Evolutionary conservation across 2,113 vertebrate genomes (phyloP), one percentile per base, ranked within the genome.

Genomic region (Agapornis roseicollis): DNA sequence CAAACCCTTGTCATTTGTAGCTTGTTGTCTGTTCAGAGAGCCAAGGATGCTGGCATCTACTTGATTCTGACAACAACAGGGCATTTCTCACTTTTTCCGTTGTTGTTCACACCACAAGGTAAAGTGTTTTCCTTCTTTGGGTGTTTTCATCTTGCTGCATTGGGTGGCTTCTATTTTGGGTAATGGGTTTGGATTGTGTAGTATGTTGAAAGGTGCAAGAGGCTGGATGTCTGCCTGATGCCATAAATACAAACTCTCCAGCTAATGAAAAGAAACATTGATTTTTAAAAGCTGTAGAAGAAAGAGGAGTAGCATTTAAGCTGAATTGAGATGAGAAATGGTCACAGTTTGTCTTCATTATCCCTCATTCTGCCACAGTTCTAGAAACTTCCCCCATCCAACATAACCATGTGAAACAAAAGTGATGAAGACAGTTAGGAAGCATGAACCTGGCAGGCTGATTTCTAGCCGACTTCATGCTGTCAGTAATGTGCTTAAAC

Each of bases 91-190:
- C 98, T 99, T 74, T 99, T 99, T 87, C 99, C 99, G 3, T 96
- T 99, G 85, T 85, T 99, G 96, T 99, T 99, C 97, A 99, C 99
- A 10, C 83, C 97, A 3, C 97, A 99, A 98, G 99, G 99, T 99
- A 98, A 97, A 64, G 42, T 46, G n/a, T 60, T n/a, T 66, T 71
- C 55, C 37, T 83, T 65, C 49, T 72, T 64, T 25, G 56, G 60
- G 7, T 74, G 31, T 44, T 65, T 61, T 63, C 42, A 14, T 33
- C 9, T 41, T 42, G 9, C 2, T 33, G 24, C 41, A 88, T 80
- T 87, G 50, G 13, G 31, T 15, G 13, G 15, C 17, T 65, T 15
- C 56, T 58, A 15, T 84, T 65, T 68, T 4, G 25, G 52, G 15
- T 72, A 42, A 24, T 44, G 27, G 10, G 3, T 60, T 78, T 60